Base-by-base conservation (phyloP, 2,113 vertebrate species). In the Thomomys bottae region DNA sequence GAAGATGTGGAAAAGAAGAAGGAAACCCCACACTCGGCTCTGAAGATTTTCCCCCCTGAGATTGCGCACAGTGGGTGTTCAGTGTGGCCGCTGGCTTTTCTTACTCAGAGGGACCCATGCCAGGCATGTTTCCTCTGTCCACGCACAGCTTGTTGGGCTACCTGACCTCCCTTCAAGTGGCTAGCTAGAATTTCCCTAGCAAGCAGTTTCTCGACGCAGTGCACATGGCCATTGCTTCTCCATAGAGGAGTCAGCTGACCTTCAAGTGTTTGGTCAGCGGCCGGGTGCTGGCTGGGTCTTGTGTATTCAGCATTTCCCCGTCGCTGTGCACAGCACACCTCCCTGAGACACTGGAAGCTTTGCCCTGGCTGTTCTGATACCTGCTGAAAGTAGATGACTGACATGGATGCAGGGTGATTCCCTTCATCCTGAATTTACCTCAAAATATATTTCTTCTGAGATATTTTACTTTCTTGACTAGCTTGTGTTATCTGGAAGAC, bases 221-320 rank as follows among this genome's bases (percentile, higher is more conserved):
- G 11, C n/a, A 23, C 0, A 8, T 20, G 7, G 1, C 2, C 23
- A 0, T 2, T 7, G 40, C 20, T 14, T 75, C 87, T 45, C 0
- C 38, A 3, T 12, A 59, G 49, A 61, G 23, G 26, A 34, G n/a
- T 8, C 17, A 11, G 67, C 67, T 36, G 17, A 34, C 34, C 14
- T 34, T 36, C 5, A 6, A 20, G n/a, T 34, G n/a, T 2, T 49
- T 49, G 73, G 36, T 18, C 30, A 32, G 42, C 15, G 6, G 40
- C 42, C 28, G 28, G 32, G 24, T 15, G 10, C 30, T 32, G 32
- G 28, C 64, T 64, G 63, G 63, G 24, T 7, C 63, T 64, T 64
- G 63, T 26, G 12, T 8, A 15, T 26, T 30, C 32, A 32, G 64
- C 64, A 32, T 1, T 66, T 66, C 64, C 15, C 64, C 32, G 30